These are phyloP conservation scores for Emesis furor DNA, from an alignment of 2,888 invertebrate genomes.

Conservation along the genomic window DNA sequence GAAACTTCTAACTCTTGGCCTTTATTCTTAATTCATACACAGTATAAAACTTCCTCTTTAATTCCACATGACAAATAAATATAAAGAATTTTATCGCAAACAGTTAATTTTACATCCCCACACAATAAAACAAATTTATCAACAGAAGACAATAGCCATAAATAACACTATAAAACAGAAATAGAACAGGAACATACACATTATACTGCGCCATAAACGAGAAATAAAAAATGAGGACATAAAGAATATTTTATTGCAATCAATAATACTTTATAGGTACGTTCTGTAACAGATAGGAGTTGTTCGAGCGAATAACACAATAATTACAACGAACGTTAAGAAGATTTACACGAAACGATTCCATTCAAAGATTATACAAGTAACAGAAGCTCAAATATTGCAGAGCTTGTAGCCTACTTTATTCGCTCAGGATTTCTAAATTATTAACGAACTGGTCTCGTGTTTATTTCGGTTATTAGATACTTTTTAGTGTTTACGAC, in stretches of 20 bases:
- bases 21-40: background rate
- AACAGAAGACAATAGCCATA: conserved; percentile 21
- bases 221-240: conserved; percentile 84
- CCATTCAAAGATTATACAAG: conserved; percentile 19
- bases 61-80: background rate
- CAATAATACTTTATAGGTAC: conserved; percentile 90
- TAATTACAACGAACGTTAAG: conserved; percentile 88
- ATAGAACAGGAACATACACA: conserved; percentile 24
- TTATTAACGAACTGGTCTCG: background rate
- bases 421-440: background rate
- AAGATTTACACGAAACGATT: conserved; percentile 84
- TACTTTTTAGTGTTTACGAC: too few relatives aligned
- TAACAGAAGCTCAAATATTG: background rate
- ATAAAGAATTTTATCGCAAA: conserved; percentile 6
- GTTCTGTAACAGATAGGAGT: conserved; percentile 89
- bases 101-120: background rate
- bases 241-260: conserved; percentile 89
- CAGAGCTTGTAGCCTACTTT: background rate
- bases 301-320: conserved; percentile 88
- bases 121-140: conserved; percentile 8
- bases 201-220: conserved; percentile 79
- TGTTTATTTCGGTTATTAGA: too few relatives aligned
- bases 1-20: too few relatives aligned
- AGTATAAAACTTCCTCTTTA: background rate
- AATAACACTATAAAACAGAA: conserved; percentile 68